phyloP scores from a whole-genome alignment of 2,888 invertebrate species.

The Philereme vetulata region DNA sequence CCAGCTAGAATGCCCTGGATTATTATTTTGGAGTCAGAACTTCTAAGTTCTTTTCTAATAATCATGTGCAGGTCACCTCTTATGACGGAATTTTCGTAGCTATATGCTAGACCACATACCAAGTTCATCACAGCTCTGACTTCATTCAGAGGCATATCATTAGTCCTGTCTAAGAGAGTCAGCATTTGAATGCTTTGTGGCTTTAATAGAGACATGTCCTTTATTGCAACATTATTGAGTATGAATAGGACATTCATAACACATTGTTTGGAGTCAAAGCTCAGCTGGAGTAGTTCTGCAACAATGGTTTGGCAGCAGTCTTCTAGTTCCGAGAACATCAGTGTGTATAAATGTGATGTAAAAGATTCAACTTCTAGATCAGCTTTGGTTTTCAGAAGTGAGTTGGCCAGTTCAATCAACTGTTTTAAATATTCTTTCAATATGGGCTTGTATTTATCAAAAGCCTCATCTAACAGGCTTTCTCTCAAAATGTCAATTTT shows the following conservation, averaged over 20 bases:
- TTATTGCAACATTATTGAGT: conserved; percentile 67
- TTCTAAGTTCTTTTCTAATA: conserved; percentile 92
- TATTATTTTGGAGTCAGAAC: conserved; percentile 85
- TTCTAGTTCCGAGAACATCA: conserved; percentile 72
- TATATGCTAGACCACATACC: conserved; percentile 88
- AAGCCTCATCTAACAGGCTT: conserved; percentile 81
- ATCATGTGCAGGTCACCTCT: conserved; percentile 93
- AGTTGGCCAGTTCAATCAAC: conserved; percentile 82
- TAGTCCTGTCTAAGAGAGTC: conserved; percentile 89
- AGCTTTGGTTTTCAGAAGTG: conserved; percentile 75
- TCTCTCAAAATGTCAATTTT: conserved; percentile 84
- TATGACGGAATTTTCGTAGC: conserved; percentile 78
- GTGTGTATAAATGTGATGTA: conserved; percentile 83
- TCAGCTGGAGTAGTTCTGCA: conserved; percentile 69
- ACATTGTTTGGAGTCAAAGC: conserved; percentile 67
- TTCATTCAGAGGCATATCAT: conserved; percentile 88
- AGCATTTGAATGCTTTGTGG: conserved; percentile 85
- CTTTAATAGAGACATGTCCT: conserved; percentile 75
- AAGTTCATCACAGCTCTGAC: conserved; percentile 91
- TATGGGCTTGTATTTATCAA: conserved; percentile 81
- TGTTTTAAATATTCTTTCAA: conserved; percentile 82
- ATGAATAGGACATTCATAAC: conserved; percentile 64
- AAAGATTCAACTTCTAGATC: conserved; percentile 83
- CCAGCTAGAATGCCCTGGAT: conserved; percentile 90
- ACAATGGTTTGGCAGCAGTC: conserved; percentile 69